phyloP scores from a whole-genome alignment of 2,113 vertebrate species.

The Lynx canadensis region DNA sequence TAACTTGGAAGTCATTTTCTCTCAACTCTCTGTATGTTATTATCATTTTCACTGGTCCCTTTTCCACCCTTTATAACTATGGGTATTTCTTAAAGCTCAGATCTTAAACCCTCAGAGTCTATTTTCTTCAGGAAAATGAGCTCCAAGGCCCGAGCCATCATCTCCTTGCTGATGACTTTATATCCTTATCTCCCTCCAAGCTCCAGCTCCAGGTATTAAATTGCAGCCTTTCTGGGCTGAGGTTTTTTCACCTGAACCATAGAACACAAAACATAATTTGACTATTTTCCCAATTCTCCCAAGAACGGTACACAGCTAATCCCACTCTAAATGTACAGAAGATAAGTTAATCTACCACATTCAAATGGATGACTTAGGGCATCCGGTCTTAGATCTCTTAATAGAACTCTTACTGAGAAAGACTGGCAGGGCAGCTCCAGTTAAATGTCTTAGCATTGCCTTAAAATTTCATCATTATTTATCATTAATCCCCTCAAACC shows the following conservation, averaged over 20 bases:
- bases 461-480: neutral
- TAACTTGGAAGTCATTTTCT: neutral
- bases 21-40: neutral
- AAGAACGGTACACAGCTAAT: neutral
- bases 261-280: neutral
- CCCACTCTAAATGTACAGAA: neutral
- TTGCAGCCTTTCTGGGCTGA: neutral
- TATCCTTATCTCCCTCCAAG: neutral
- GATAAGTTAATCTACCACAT: neutral
- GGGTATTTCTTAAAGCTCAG: neutral
- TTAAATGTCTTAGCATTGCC: neutral
- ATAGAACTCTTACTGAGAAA: neutral
- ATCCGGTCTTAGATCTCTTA: neutral
- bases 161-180: neutral
- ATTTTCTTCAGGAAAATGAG: neutral
- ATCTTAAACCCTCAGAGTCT: neutral
- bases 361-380: neutral
- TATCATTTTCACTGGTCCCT: neutral
- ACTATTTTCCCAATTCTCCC: constrained; percentile 13
- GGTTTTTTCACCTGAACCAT: neutral
- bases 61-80: neutral
- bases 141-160: neutral
- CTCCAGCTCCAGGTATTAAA: neutral
- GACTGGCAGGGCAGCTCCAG: neutral
- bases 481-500: neutral